Evolutionary conservation across 2,888 invertebrate genomes (phyloP), one percentile per base, ranked within the genome.

Genomic region (Perithous albicinctus): DNA sequence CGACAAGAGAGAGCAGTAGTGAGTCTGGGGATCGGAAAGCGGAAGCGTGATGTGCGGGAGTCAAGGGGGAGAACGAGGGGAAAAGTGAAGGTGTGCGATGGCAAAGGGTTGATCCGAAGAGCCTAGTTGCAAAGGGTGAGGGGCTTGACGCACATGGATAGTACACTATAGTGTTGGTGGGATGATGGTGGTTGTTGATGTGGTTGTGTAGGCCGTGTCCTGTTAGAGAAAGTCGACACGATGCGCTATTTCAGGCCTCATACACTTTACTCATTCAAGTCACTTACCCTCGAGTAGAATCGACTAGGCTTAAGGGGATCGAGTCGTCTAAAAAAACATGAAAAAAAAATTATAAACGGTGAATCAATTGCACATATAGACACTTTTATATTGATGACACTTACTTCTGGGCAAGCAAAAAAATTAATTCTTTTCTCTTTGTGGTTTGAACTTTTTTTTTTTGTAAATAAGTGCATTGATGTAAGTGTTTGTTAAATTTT

Each of bases 81-180:
- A 18, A 64, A 66, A 66, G 75, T 12, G 29, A 64, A 74, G 63
- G 63, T 74, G 63, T 51, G 35, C 64, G 74, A 51, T 64, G 74
- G 74, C 63, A 63, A 74, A 74, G 63, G 74, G 63, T 18, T 74
- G 63, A 74, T 74, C 74, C 51, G 74, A 38, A 26, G 74, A 74
- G 64, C 38, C 12, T 54, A n/a, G 29, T 7, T 18, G 23, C 32
- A 18, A 7, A 10, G 66, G 10, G 66, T 32, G 48, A 66, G 18
- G 26, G 3, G n/a, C n/a, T n/a, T 20, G 29, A 10, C 15, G 12
- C 18, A 18, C 41, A 12, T 41, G 38, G 41, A 38, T 63, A 38
- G 41, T 63, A 51, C 3, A 12, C n/a, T 63, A 2, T 46, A 12
- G 64, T 29, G 41, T 12, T 7, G 63, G 41, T 46, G n/a, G n/a